Base-by-base conservation (phyloP, 2,888 invertebrate species). In the Euplexia lucipara region DNA sequence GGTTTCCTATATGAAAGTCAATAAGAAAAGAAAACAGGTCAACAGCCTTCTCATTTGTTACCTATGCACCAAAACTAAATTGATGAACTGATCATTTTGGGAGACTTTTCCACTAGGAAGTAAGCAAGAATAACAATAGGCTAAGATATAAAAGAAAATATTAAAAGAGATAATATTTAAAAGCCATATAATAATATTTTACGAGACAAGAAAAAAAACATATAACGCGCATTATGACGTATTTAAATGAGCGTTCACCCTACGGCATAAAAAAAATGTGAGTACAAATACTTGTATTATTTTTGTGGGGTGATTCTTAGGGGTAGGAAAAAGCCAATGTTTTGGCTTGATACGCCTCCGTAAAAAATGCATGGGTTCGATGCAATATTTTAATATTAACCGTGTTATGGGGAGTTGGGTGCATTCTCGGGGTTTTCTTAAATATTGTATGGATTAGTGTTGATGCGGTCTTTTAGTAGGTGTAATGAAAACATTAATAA, bases 301-400 rank as follows among this genome's bases (percentile, higher is more conserved):
- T 90, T 88, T 82, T 90, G 88, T 90, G 89, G 92, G 93, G 89
- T 91, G 89, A 88, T 71, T 83, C 74, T 75, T 88, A 14, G 81
- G 91, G 89, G 88, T 80, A 82, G 83, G 83, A 85, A 88, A n/a
- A 91, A 90, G 91, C 90, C 92, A 93, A 94, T 95, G 95, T 95
- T 95, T 92, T 94, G 92, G 86, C 87, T 88, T 87, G 82, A 85
- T 86, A 83, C 83, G 81, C 77, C 81, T 82, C 80, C 83, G 86
- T 88, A 92, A 95, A 95, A 95, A 95, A 91, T 93, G 92, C 91
- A 91, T 90, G 91, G 92, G 92, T 83, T 84, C 88, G 80, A 88
- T 90, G 92, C 94, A 94, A 95, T 95, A 95, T 95, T 94, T 95
- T 95, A 94, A 94, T 95, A 95, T 95, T 94, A 94, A 93, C 93